Evolutionary conservation across 2,888 invertebrate genomes (phyloP).

Genomic region (Hermaeophaga mercurialis): DNA sequence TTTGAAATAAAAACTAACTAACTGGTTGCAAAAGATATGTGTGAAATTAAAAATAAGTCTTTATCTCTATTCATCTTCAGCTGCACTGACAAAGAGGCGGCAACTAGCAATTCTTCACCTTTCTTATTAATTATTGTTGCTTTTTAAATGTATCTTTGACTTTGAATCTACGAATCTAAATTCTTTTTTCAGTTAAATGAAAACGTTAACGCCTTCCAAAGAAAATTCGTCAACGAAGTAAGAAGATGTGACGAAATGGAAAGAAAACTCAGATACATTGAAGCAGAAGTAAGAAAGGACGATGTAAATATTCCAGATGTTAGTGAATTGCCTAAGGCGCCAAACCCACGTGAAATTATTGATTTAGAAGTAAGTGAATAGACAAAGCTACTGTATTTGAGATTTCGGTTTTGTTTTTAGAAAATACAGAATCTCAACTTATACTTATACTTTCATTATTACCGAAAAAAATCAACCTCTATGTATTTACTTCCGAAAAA

Average conservation of each 20-base stretch:
- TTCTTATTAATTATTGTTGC: too few species aligned
- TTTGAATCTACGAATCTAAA: background rate
- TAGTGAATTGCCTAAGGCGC: conserved; percentile 70
- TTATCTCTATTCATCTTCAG: too few species aligned
- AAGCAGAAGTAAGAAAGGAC: conserved; percentile 84
- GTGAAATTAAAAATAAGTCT: too few species aligned
- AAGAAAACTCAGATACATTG: conserved; percentile 83
- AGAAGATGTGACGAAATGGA: conserved; percentile 92
- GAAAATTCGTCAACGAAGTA: conserved; percentile 90
- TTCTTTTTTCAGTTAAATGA: conserved; percentile 71
- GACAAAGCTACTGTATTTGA: too few species aligned
- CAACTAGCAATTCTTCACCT: too few species aligned
- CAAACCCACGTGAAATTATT: conserved; percentile 60
- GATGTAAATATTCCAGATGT: conserved; percentile 78
- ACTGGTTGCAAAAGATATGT: too few species aligned
- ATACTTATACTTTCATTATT: too few species aligned
- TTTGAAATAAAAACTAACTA: too few species aligned
- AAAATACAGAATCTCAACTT: background rate
- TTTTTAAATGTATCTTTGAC: too few species aligned
- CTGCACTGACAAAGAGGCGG: too few species aligned
- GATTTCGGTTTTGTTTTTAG: background rate
- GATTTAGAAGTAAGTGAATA: conserved; percentile 70
- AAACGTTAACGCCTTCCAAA: conserved; percentile 86
- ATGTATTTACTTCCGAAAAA: too few species aligned
- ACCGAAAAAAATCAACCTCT: too few species aligned